Base-by-base conservation (phyloP, 2,797 vertebrate species). In the Dipus sagitta region DNA sequence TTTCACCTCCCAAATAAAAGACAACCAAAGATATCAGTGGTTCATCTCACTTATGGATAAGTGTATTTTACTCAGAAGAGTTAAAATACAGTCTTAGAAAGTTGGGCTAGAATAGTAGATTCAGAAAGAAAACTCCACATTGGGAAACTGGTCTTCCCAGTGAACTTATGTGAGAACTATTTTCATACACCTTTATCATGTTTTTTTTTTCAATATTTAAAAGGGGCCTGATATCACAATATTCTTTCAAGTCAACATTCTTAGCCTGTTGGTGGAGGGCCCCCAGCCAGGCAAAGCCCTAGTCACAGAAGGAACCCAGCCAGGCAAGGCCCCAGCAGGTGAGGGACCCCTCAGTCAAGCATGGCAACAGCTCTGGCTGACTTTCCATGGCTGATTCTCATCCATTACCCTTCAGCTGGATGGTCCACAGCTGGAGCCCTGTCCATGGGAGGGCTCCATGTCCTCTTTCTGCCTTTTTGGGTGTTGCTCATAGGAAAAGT, bases 341-440 rank as follows among this genome's bases (percentile, higher is more conserved):
- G 78, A 10, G 20, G 79, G 34, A 64, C 24, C 7, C 20, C 54
- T 14, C n/a, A 30, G 6, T 4, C 34, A 34, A 71, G 12, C 64
- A 23, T 24, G 30, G 34, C 14, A 13, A 24, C 47, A 72, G 14
- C 1, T 30, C 13, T 47, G 23, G 17, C 28, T 17, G 65, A 6
- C 23, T 42, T 47, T n/a, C 21, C 13, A 1, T 0, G 13, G 23
- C 62, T 52, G 87, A 0, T 30, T 24, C 20, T n/a, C 17, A 26
- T 30, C 17, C 24, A 42, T 14, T 0, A 17, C 20, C 18, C 20
- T 5, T 14, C 47, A 62, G 21, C 26, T 3, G 17, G n/a, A 13
- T 7, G 20, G 47, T 28, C 47, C 64, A 4, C 18, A 18, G 24
- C 71, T 15, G 2, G 21, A 65, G 72, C 14, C 5, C 2, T 0